Percentiles rank a stretch among this genome's conserved stretches.
These are phyloP conservation scores for Elanoides forficatus DNA, from an alignment of 2,113 vertebrate genomes.

Conservation along the genomic window DNA sequence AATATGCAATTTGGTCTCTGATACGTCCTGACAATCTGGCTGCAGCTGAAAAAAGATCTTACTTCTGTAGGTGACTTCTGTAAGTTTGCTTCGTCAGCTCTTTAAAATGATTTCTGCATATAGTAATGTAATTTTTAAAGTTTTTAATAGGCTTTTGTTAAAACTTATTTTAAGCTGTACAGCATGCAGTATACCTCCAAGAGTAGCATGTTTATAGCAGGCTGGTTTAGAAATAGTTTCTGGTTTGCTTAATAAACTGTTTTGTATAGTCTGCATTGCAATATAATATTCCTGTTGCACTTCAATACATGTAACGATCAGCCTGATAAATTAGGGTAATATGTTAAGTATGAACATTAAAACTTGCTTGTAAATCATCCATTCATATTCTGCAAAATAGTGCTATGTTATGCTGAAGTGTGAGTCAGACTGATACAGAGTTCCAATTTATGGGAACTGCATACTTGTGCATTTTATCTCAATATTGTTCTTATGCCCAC, in stretches of 20 bases:
- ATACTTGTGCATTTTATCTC: not conserved
- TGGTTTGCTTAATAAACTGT: not conserved
- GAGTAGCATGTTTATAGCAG: not conserved
- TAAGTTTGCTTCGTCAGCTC: not conserved
- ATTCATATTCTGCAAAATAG: not conserved
- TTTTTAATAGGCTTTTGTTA: not conserved
- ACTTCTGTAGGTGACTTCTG: not conserved
- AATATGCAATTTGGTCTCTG: not conserved
- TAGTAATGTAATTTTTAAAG: not conserved
- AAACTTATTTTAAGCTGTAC: not conserved
- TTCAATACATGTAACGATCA: not conserved
- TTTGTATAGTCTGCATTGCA: not conserved
- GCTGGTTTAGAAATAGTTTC: not conserved
- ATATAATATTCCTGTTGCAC: not conserved
- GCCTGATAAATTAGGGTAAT: not conserved
- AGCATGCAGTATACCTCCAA: not conserved
- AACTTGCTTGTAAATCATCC: not conserved
- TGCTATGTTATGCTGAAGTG: not conserved
- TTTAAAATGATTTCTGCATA: not conserved
- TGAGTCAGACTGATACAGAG: not conserved
- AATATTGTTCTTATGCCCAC: not conserved
- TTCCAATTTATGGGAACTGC: not conserved
- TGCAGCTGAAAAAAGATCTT: not conserved
- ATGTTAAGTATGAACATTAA: slow-evolving; percentile 10
- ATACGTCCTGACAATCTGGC: not conserved